Evolutionary conservation across 2,113 vertebrate genomes (phyloP), one percentile per base, ranked within the genome.

Genomic region (Tursiops truncatus): DNA sequence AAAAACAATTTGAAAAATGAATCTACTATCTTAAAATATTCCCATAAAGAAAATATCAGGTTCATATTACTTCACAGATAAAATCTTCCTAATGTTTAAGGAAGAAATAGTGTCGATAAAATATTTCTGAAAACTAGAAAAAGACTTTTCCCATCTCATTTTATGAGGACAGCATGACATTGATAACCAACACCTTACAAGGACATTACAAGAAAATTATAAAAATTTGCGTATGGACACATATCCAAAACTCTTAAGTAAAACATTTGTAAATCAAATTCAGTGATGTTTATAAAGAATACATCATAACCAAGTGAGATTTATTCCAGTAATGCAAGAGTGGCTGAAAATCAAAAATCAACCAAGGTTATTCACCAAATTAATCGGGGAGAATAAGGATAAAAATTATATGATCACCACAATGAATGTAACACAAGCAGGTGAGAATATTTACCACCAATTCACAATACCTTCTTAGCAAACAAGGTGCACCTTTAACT

Each of bases 41-140:
- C 12, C 36, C 73, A 23, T 36, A 74, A 74, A 73, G 60, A 84
- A 97, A 80, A 31, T 47, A 60, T 9, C 36, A 94, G 56, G 20
- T 1, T 94, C 38, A 56, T 23, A 89, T 74, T 36, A 93, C 8
- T 83, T 77, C 50, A 74, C 23, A 88, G 38, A n/a, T 58, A 88
- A 93, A 87, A 82, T 83, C 33, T 83, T 25, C 68, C 47, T 87
- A 83, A 44, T 74, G 71, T 77, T 70, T 97, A 50, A 82, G 67
- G 36, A 76, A 87, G 23, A 93, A 70, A 71, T 31, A 77, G 83
- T 87, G 26, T 20, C 53, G 38, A 74, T 15, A 8, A 91, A 94
- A 89, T 31, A 47, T 4, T 96, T 94, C 63, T 74, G n/a, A 11
- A 91, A 68, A 90, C 13, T 14, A 82, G 3, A 83, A 68, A 63